These are phyloP conservation scores for Orthonyx spaldingii DNA, from an alignment of 2,113 vertebrate species.

Conservation along the genomic window DNA sequence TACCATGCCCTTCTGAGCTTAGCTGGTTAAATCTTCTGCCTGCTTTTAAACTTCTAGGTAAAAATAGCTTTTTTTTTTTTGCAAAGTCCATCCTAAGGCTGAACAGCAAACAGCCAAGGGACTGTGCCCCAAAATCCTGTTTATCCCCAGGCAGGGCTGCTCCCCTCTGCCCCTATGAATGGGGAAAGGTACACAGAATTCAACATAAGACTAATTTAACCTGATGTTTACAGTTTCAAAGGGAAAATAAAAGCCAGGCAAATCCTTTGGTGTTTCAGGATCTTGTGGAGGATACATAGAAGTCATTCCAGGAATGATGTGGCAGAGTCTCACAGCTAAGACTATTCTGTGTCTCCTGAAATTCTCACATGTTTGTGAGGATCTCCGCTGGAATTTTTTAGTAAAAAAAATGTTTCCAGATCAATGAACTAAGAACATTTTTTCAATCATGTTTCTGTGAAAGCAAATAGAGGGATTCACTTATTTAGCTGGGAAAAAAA, in stretches of 20 bases:
- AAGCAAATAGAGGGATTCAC: neutral
- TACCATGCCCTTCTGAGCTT: neutral
- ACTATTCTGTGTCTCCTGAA: neutral
- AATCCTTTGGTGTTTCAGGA: neutral
- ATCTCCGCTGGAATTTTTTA: neutral
- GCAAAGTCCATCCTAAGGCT: neutral
- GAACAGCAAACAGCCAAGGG: neutral
- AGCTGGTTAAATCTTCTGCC: neutral
- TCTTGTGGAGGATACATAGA: fast-evolving
- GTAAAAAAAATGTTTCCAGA: neutral
- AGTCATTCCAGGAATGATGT: neutral
- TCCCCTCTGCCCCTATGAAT: neutral
- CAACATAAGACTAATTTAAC: neutral
- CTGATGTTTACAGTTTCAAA: neutral
- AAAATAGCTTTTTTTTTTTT: neutral
- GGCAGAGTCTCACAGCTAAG: neutral
- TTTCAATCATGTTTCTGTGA: neutral
- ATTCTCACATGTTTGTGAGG: neutral
- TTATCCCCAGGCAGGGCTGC: neutral
- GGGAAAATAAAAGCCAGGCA: neutral
- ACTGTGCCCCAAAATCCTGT: neutral
- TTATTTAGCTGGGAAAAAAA: neutral
- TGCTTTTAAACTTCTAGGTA: neutral
- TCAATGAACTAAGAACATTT: neutral
- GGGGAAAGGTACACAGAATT: neutral